Evolutionary conservation across 2,113 vertebrate species (phyloP).

Genomic region (Laterallus jamaicensis): DNA sequence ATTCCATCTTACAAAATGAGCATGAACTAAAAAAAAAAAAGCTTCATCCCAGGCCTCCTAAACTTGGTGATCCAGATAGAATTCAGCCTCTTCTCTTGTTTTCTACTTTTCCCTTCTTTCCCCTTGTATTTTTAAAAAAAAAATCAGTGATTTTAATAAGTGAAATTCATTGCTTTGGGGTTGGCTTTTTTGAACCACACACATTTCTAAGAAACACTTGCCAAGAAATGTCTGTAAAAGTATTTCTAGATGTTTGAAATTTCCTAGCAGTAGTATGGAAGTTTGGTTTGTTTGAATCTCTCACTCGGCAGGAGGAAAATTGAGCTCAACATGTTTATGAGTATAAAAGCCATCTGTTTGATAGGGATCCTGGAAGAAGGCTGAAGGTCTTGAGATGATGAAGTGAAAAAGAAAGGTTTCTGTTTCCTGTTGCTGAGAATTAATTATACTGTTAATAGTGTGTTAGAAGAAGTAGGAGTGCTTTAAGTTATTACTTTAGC

Average conservation of each 20-base stretch:
- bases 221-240: slow-evolving; percentile 64
- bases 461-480: slow-evolving; percentile 23
- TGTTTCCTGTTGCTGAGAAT: slow-evolving; percentile 50
- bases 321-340: slow-evolving; percentile 63
- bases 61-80: not conserved
- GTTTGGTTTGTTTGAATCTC: slow-evolving; percentile 59
- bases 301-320: slow-evolving; percentile 58
- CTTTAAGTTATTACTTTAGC: slow-evolving; percentile 36
- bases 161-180: slow-evolving; percentile 31
- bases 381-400: slow-evolving; percentile 52
- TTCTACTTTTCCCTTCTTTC: not conserved
- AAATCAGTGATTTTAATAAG: not conserved
- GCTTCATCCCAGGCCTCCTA: not conserved
- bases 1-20: slow-evolving; percentile 1
- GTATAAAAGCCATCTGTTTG: slow-evolving; percentile 70
- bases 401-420: slow-evolving; percentile 54
- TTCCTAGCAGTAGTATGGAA: slow-evolving; percentile 67
- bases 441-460: slow-evolving; percentile 63
- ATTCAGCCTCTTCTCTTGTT: slow-evolving; percentile 4
- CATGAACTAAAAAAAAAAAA: slow-evolving; percentile 5
- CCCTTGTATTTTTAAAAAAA: not conserved
- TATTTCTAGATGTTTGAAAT: slow-evolving; percentile 67
- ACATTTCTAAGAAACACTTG: slow-evolving; percentile 22
- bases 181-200: slow-evolving; percentile 28
- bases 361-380: slow-evolving; percentile 56